A percentile compares a stretch with the other conserved stretches of the same genome.
phyloP scores from a whole-genome alignment of 2,113 vertebrate species.

The Pionites leucogaster region DNA sequence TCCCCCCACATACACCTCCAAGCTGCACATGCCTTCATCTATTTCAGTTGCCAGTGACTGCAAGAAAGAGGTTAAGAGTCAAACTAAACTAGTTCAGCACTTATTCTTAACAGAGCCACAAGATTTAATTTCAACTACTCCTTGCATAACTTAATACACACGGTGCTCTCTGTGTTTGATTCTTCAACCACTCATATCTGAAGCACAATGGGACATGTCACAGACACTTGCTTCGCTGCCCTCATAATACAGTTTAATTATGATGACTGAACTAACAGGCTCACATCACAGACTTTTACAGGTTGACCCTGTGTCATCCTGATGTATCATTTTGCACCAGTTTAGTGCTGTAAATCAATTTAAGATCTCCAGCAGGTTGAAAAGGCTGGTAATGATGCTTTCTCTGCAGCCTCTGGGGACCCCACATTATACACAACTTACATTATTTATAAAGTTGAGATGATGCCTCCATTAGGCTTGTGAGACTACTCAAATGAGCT shows the following conservation, averaged over 20 bases:
- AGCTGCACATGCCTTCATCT: not conserved
- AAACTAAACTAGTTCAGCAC: not conserved
- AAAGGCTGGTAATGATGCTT: constrained; percentile 99
- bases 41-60: not conserved
- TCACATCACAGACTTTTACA: constrained; percentile 84
- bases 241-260: constrained; percentile 81
- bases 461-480: constrained; percentile 94
- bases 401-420: constrained; percentile 88
- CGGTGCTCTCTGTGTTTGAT: not conserved
- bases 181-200: constrained; percentile 45
- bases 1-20: not conserved
- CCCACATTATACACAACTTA: constrained; percentile 95
- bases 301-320: constrained; percentile 85
- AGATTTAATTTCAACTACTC: not conserved
- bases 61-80: not conserved
- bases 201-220: constrained; percentile 61
- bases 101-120: not conserved
- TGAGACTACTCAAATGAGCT: constrained; percentile 83
- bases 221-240: constrained; percentile 69
- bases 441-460: constrained; percentile 99
- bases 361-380: constrained; percentile 92
- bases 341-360: constrained; percentile 99
- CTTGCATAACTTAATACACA: constrained; percentile 12
- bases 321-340: constrained; percentile 97
- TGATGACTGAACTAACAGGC: constrained; percentile 82